Evolutionary conservation across 2,888 invertebrate species (phyloP).

Genomic region (Eupithecia abbreviata): DNA sequence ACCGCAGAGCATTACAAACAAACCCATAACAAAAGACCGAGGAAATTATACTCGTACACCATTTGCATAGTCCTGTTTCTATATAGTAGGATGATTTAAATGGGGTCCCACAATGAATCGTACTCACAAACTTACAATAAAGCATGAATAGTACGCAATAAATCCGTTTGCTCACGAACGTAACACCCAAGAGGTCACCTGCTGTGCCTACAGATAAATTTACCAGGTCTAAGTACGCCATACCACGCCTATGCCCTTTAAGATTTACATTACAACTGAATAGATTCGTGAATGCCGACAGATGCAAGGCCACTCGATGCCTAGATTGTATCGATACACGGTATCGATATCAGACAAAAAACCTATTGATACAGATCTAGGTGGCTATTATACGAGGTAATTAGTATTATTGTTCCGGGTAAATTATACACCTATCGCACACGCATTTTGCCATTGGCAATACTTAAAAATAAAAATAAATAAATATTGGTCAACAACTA

Average conservation of each 20-base stretch:
- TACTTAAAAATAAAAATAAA: background rate
- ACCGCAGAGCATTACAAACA: slow-evolving; percentile 12
- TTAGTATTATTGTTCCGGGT: background rate
- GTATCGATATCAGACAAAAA: slow-evolving; percentile 43
- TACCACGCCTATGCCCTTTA: slow-evolving; percentile 78
- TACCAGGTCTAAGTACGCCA: slow-evolving; percentile 54
- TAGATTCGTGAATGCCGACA: slow-evolving; percentile 63
- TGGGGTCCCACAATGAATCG: slow-evolving; percentile 46
- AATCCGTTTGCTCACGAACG: slow-evolving; percentile 70
- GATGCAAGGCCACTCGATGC: slow-evolving; percentile 60
- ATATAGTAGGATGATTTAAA: slow-evolving; percentile 53
- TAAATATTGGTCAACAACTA: too few relatives aligned
- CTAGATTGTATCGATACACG: slow-evolving; percentile 42
- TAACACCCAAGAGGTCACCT: slow-evolving; percentile 78
- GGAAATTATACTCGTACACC: slow-evolving; percentile 19
- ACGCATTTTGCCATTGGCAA: background rate
- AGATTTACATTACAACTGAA: slow-evolving; percentile 73
- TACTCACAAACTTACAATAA: slow-evolving; percentile 43
- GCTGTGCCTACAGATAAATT: slow-evolving; percentile 78
- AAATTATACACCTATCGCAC: background rate
- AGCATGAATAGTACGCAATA: slow-evolving; percentile 60
- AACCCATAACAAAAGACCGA: slow-evolving; percentile 17
- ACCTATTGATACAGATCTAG: slow-evolving; percentile 16
- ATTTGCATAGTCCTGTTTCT: slow-evolving; percentile 41
- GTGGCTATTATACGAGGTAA: background rate